These are phyloP conservation scores for Vanessa tameamea DNA, from an alignment of 1,140 invertebrate species.

Conservation along the genomic window DNA sequence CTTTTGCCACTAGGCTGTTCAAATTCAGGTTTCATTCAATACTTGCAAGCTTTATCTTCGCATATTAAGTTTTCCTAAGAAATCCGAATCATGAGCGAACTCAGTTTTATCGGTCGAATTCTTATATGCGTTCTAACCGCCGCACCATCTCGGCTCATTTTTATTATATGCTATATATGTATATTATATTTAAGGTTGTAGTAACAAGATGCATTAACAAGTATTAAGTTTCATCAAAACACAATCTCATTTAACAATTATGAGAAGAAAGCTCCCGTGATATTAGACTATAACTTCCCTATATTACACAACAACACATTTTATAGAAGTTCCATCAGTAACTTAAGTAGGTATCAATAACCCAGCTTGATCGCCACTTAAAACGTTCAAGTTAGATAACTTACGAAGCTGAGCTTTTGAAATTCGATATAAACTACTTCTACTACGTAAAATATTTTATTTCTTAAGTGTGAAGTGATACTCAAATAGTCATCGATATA, in stretches of 20 bases:
- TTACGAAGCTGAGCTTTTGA: neutral
- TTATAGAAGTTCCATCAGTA: slow-evolving; percentile 1
- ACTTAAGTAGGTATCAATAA: neutral
- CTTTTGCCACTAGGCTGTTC: no score
- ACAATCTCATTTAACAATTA: neutral
- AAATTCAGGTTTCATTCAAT: no score
- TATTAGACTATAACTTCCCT: neutral
- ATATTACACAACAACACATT: neutral
- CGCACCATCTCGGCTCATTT: no score
- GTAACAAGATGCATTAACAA: neutral
- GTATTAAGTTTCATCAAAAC: neutral
- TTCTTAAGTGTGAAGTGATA: neutral
- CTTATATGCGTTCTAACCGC: no score
- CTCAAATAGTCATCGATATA: no score
- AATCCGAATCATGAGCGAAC: no score
- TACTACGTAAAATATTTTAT: neutral
- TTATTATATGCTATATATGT: no score
- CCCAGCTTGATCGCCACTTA: neutral
- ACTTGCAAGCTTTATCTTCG: no score
- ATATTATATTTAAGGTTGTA: neutral
- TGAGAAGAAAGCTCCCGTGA: neutral
- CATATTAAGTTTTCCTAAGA: no score
- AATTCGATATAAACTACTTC: neutral
- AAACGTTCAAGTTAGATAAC: neutral
- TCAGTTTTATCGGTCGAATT: no score